Evolutionary conservation across 2,113 vertebrate species (phyloP).

Genomic region (Microcebus lehilahytsara): DNA sequence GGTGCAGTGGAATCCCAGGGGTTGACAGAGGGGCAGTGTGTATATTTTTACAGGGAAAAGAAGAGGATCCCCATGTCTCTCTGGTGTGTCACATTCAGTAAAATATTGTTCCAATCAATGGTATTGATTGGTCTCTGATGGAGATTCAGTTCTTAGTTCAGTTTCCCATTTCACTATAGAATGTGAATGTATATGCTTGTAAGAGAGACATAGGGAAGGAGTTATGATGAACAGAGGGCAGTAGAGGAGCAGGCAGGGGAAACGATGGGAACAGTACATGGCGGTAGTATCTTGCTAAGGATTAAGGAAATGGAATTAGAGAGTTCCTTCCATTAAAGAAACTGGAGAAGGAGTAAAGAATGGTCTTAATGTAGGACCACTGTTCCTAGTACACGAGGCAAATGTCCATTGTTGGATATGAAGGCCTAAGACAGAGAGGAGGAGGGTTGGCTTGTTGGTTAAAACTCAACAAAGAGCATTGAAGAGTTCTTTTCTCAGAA

Average conservation of each 20-base stretch:
- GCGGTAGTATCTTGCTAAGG: not conserved
- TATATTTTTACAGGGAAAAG: not conserved
- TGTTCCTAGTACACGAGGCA: not conserved
- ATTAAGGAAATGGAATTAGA: not conserved
- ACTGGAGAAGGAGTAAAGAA: not conserved
- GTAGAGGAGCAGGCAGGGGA: not conserved
- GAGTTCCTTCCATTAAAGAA: not conserved
- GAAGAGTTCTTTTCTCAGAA: slow-evolving; percentile 30
- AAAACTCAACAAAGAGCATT: slow-evolving; percentile 16
- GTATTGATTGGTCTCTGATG: slow-evolving; percentile 53
- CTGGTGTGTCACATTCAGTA: slow-evolving; percentile 56
- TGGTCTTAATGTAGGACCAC: not conserved
- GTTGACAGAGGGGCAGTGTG: not conserved
- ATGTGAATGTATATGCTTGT: not conserved
- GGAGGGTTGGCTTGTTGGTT: slow-evolving; percentile 23
- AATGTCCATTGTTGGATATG: not conserved
- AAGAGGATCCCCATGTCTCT: not conserved
- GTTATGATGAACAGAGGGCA: not conserved
- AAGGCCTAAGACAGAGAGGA: not conserved
- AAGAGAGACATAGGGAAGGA: not conserved
- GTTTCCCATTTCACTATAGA: slow-evolving; percentile 7
- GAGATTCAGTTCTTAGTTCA: slow-evolving; percentile 59
- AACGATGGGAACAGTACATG: not conserved
- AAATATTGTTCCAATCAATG: slow-evolving; percentile 59
- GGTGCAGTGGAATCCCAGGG: not conserved